Evolutionary conservation across 2,113 vertebrate species (phyloP), one percentile per base, ranked within the genome.

Genomic region (Paralichthys olivaceus): DNA sequence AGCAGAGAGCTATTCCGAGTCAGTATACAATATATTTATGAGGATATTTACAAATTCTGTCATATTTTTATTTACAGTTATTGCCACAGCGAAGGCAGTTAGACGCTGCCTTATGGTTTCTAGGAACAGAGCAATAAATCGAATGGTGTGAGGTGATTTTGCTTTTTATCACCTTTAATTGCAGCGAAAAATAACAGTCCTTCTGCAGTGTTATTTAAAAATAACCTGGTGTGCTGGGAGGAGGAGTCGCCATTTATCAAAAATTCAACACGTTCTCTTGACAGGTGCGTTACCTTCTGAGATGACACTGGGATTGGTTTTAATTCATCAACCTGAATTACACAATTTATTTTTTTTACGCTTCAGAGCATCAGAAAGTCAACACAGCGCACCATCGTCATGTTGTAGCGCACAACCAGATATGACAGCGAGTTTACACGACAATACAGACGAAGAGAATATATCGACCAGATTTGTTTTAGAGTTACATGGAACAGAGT

Each of bases 11-110:
- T 75, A 72, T 72, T 68, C 58, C 75, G 80, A 90, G 76, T 70
- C 69, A 51, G 29, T 86, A 77, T 73, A 65, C 80, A 87, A 32
- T 58, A 34, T n/a, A 12, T 37, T 32, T 37, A 37, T 61, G 88
- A 80, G 75, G 75, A 55, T 90, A 90, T 89, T 72, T 87, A 90
- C 89, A 89, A 83, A 79, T 73, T 79, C 40, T 14, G 57, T 87
- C 60, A 79, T 63, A 5, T 49, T 67, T 61, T 12, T 87, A 84
- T 89, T 73, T 88, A 89, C 86, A 90, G 34, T 88, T 91, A 90
- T 90, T 91, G 87, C 87, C 55, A n/a, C 62, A 72, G 70, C 9
- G 56, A 78, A 81, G 57, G 70, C 64, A 88, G 80, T 83, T 77
- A 59, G 20, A 80, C 28, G 72, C 75, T 74, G 51, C 85, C 57